Base-by-base conservation (phyloP, 2,797 vertebrate genomes). In the Hydrophis major region DNA sequence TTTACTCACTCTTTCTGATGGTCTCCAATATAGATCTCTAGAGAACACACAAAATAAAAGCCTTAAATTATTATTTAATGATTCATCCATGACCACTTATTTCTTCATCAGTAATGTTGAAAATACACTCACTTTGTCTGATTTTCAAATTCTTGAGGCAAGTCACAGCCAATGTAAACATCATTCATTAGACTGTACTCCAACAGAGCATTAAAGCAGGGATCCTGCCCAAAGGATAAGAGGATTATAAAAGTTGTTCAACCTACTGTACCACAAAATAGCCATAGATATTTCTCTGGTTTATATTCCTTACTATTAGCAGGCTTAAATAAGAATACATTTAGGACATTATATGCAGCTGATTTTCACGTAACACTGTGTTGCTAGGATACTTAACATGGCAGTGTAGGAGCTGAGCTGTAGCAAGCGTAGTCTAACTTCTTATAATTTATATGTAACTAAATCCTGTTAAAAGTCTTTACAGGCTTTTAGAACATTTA, bases 91-190 rank as follows among this genome's bases (percentile, higher is more conserved):
- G n/a, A 20, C 11, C 12, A 53, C 6, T 74, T 88, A 13, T 8
- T 22, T 27, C 0, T 88, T 86, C 42, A 0, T 11, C n/a, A 86
- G 25, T 25, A 78, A 87, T 59, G 25, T 57, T 28, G 86, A 56
- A 95, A 56, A 95, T 83, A 93, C 0, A 96, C 97, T 97, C 91
- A 99, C 98, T 93, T 94, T 8, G 96, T 95, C 90, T 97, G 95
- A 27, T 91, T 56, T 95, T 97, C 97, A 6, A 99, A 97, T 69
- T 97, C 98, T 0, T 95, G 87, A 2, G 99, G 99, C 20, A 98
- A 97, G 91, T 99, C 97, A 60, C 99, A 99, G 32, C 99, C 99
- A 8, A 98, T 42, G 91, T 99, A 99, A 0, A 97, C 99, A 28
- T 98, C 96, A 0, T 99, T 99, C 2, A 95, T 96, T 92, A 97